These are phyloP conservation scores for Taeniopygia guttata DNA, from an alignment of 2,797 vertebrate species.

Conservation along the genomic window DNA sequence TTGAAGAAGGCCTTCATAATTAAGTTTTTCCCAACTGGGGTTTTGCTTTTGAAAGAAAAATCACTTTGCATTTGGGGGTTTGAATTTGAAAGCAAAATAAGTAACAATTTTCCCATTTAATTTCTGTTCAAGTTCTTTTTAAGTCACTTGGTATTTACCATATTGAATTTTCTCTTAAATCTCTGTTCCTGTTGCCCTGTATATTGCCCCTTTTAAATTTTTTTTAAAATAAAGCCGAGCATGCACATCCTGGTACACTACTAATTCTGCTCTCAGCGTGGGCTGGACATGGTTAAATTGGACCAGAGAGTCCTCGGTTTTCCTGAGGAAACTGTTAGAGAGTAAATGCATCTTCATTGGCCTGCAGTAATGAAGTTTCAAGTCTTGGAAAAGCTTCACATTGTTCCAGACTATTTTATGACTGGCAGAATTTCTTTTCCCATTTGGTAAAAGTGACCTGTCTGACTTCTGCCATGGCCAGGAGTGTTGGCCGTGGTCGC, in stretches of 20 bases:
- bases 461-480: background rate
- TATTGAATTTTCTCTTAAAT: background rate
- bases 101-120: background rate
- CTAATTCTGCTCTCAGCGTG: background rate
- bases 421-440: background rate
- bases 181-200: background rate
- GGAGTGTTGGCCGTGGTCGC: background rate
- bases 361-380: background rate
- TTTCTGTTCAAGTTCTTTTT: background rate
- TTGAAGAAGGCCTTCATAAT: background rate
- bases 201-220: background rate
- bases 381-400: background rate
- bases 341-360: background rate
- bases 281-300: background rate
- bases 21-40: background rate
- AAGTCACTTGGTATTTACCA: background rate
- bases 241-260: background rate
- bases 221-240: background rate
- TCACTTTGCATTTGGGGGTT: background rate
- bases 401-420: background rate
- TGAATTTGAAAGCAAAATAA: conserved; percentile 4
- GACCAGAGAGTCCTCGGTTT: background rate
- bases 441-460: background rate
- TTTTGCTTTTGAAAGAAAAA: conserved; percentile 34
- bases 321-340: background rate